Base-by-base conservation (phyloP, 2,888 invertebrate species). In the Pterobdella sp. region DNA sequence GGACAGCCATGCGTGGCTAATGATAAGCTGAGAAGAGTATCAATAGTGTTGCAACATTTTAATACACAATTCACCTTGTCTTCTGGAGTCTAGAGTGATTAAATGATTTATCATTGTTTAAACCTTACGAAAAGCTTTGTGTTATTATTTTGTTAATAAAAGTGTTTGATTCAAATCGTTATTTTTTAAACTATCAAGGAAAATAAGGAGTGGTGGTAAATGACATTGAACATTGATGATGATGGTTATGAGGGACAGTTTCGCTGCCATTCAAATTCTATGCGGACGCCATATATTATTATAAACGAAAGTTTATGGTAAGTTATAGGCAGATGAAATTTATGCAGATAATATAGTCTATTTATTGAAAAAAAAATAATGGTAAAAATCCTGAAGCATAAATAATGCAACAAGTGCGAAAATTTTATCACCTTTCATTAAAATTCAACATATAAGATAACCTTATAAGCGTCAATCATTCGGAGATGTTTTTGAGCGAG, bases 401-500 rank as follows among this genome's bases (percentile, higher is more conserved):
- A n/a, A n/a, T 4, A 32, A 1, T 4, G 2, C 3, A 31, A 35
- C 4, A 34, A 4, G 29, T 26, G 10, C 67, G 26, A 32, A 29
- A 10, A 7, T 7, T 31, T 10, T n/a, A 66, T 2, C 32, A 22
- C 29, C 7, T 4, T 18, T 26, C 14, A 64, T 26, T 18, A 64
- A 18, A 26, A 10, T 72, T 35, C 68, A 26, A 14, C 0, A 32
- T 72, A n/a, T 14, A n/a, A n/a, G 52, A 63, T 26, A 77, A 84
- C 84, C 81, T 92, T 90, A 85, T 92, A 94, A 10, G 93, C 93
- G 77, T 92, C 90, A 82, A 95, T 90, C 78, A 92, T 90, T 56
- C 89, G 87, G 73, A 97, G 88, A 81, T 92, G 92, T 70, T 90
- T 88, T 85, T 96, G 95, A 63, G 95, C 95, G 80, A 93, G 92